Evolutionary conservation across 2,888 invertebrate species (phyloP).

Genomic region (Lypha dubia): DNA sequence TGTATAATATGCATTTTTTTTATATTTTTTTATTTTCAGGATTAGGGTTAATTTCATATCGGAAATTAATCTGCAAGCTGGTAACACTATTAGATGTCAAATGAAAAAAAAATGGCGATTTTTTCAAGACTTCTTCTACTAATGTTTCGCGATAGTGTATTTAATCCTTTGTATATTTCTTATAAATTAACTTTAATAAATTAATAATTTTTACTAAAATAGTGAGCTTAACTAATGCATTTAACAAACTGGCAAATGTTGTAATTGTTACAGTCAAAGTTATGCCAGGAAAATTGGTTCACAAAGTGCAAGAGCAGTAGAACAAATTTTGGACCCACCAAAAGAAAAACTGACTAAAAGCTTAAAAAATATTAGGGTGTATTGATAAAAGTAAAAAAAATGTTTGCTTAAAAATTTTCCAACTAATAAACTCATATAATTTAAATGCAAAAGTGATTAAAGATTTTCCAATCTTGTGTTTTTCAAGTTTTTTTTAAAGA

Average conservation of each 20-base stretch:
- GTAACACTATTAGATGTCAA: constrained; percentile 35
- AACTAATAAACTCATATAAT: background rate
- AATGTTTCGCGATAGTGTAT: constrained; percentile 52
- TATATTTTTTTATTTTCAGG: no score
- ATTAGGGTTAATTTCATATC: background rate
- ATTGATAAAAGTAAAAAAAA: background rate
- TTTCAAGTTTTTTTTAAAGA: background rate
- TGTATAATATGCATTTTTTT: no score
- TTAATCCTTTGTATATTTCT: constrained; percentile 52
- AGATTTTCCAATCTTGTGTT: background rate
- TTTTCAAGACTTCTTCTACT: constrained; percentile 59
- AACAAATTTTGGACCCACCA: constrained; percentile 34
- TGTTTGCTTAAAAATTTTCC: background rate
- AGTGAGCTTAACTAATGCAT: background rate
- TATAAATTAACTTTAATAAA: constrained; percentile 35
- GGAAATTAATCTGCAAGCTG: background rate
- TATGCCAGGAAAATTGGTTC: constrained; percentile 31
- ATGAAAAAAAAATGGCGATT: constrained; percentile 63
- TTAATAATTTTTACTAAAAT: constrained; percentile 12
- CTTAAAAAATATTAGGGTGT: constrained; percentile 15
- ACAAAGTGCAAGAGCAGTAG: constrained; percentile 23
- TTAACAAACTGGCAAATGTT: constrained; percentile 2
- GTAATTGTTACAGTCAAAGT: background rate
- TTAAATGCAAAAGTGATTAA: background rate
- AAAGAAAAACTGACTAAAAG: constrained; percentile 29